Evolutionary conservation across 2,113 vertebrate species (phyloP).

Genomic region (Silurus meridionalis): DNA sequence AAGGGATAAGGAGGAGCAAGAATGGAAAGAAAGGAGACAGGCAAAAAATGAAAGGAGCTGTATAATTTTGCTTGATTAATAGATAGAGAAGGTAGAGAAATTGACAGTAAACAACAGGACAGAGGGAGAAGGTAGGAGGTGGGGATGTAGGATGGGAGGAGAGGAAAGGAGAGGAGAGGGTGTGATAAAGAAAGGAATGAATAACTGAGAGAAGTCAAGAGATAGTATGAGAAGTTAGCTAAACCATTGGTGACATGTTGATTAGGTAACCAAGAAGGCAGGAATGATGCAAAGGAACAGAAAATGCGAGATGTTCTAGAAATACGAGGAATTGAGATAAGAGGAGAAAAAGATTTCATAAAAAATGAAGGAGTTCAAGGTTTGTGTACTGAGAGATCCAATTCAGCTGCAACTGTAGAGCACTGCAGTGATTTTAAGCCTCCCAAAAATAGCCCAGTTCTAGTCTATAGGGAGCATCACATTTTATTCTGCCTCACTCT

Average conservation of each 20-base stretch:
- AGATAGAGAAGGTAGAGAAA: background rate
- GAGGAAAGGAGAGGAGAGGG: background rate
- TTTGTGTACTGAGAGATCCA: slow-evolving; percentile 3
- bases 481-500: slow-evolving; percentile 15
- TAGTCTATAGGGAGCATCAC: slow-evolving; percentile 42
- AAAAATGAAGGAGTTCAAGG: background rate
- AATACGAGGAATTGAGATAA: background rate
- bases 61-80: background rate
- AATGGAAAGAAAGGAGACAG: background rate
- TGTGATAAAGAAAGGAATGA: background rate
- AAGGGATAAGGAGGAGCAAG: background rate
- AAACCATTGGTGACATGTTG: background rate
- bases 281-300: background rate
- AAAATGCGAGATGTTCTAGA: no score
- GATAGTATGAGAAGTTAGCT: background rate
- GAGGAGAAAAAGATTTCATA: background rate
- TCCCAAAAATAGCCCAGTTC: slow-evolving; percentile 38
- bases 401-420: slow-evolving; percentile 18
- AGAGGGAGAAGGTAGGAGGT: slow-evolving; percentile 26
- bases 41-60: background rate
- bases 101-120: background rate
- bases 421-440: slow-evolving; percentile 46
- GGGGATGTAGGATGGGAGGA: background rate
- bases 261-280: background rate
- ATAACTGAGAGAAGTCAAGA: background rate